Conservation (phyloP, 2,113 vertebrate genomes). For the Nycticryphes semicollaris region DNA sequence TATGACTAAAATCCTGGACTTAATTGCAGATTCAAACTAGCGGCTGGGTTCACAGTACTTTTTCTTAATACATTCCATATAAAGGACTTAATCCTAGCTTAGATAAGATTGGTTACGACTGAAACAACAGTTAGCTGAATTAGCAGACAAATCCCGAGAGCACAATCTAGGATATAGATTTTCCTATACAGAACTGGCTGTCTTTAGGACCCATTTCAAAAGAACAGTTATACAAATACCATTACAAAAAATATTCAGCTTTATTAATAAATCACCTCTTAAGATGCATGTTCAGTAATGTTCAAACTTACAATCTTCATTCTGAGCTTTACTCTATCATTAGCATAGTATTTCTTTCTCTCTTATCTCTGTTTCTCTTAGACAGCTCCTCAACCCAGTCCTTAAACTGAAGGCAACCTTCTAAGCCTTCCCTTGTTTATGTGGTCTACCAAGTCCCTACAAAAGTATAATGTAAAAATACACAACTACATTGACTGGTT, state of each 20-base stretch:
- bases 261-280: background rate
- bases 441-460: background rate
- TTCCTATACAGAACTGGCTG: background rate
- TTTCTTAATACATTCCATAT: background rate
- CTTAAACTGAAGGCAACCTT: background rate
- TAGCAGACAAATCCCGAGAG: background rate
- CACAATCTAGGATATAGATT: background rate
- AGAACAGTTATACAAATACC: background rate
- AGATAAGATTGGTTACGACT: background rate
- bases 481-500: background rate
- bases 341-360: background rate
- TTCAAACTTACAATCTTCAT: background rate
- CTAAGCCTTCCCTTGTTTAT: no score
- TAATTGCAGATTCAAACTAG: background rate
- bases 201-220: background rate
- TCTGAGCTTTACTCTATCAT: background rate
- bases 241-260: background rate
- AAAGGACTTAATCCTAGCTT: background rate
- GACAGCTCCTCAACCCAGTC: fast-evolving
- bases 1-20: background rate
- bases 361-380: background rate
- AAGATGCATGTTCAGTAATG: background rate
- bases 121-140: background rate
- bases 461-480: background rate
- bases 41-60: background rate